A percentile compares a stretch with the other conserved stretches of the same genome.
Conservation (phyloP, 2,113 vertebrate genomes). For the Copsychus sechellarum region DNA sequence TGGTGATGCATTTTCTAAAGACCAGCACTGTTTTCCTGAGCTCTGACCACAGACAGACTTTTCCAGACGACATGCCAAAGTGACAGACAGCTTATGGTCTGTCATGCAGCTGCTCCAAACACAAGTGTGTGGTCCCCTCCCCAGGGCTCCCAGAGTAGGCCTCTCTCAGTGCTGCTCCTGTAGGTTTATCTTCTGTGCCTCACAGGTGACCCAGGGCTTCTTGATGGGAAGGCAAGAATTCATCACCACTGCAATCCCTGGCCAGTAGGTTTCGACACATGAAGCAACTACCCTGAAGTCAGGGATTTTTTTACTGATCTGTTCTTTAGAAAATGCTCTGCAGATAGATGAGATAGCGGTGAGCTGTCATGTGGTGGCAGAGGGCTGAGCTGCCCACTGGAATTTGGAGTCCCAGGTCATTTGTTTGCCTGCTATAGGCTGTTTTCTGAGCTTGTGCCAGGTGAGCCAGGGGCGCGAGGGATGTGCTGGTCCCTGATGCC, state of each 20-base stretch:
- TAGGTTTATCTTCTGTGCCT: background rate
- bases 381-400: background rate
- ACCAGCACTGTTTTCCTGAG: background rate
- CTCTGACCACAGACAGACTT: background rate
- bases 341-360: background rate
- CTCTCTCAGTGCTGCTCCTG: background rate
- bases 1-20: background rate
- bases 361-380: background rate
- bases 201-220: background rate
- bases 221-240: background rate
- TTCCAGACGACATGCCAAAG: background rate
- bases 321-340: background rate
- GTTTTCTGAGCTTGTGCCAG: background rate
- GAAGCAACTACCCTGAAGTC: background rate
- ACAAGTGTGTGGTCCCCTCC: background rate
- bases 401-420: background rate
- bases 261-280: no score
- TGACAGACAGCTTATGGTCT: background rate
- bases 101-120: background rate
- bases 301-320: accelerated
- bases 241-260: background rate
- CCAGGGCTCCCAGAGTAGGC: background rate
- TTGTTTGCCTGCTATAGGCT: background rate
- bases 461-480: background rate
- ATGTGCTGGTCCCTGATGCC: background rate